Evolutionary conservation across 2,113 vertebrate genomes (phyloP).

Genomic region (Phrynosoma platyrhinos): DNA sequence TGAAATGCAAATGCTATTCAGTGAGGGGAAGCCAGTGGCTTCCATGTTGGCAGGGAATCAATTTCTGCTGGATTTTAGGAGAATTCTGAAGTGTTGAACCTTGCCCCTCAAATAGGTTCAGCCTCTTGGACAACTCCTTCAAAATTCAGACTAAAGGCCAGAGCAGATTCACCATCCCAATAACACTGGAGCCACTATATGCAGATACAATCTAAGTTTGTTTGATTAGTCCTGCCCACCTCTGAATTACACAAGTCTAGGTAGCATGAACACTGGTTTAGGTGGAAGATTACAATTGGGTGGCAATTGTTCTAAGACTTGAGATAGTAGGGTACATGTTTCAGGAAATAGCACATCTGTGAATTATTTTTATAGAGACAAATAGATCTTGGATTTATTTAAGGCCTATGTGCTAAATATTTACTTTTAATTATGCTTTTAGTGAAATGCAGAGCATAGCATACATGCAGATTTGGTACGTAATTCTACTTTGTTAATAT

Average conservation of each 20-base stretch:
- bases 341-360: slow-evolving; percentile 58
- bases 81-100: too few species aligned
- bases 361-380: slow-evolving; percentile 43
- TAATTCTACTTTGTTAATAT: background rate
- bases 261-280: slow-evolving; percentile 20
- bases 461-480: background rate
- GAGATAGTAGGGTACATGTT: slow-evolving; percentile 57
- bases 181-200: too few species aligned
- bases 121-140: too few species aligned
- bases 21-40: too few species aligned
- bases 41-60: too few species aligned
- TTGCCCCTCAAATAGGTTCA: too few species aligned
- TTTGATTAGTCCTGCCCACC: background rate
- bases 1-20: background rate
- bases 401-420: slow-evolving; percentile 49
- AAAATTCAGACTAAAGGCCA: too few species aligned
- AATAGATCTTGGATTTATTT: background rate
- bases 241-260: slow-evolving; percentile 40
- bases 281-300: too few species aligned
- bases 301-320: slow-evolving; percentile 40
- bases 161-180: too few species aligned
- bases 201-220: too few species aligned
- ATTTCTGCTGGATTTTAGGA: too few species aligned
- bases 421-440: slow-evolving; percentile 58
- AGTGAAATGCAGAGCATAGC: slow-evolving; percentile 6